These are phyloP conservation scores for Colletes latitarsis DNA, from an alignment of 1,140 invertebrate species.

Conservation along the genomic window DNA sequence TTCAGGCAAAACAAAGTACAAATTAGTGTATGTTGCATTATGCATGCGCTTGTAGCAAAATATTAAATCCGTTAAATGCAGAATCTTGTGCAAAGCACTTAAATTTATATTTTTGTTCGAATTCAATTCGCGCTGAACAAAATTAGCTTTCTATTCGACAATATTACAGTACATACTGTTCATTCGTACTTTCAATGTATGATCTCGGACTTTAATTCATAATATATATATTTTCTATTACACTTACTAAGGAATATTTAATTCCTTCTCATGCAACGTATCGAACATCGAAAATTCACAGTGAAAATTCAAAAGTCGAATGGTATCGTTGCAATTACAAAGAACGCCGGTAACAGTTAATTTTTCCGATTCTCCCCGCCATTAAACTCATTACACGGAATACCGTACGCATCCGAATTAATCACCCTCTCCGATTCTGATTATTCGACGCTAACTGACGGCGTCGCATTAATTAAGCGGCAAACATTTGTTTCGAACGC, in stretches of 20 bases:
- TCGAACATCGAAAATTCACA: too few relatives aligned
- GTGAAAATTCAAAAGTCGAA: too few relatives aligned
- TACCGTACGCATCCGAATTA: not conserved
- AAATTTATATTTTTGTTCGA: not conserved
- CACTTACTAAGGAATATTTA: too few relatives aligned
- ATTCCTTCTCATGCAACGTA: too few relatives aligned
- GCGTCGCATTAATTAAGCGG: conserved; percentile 47
- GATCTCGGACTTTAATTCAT: not conserved
- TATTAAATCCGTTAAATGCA: not conserved
- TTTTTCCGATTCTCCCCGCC: not conserved
- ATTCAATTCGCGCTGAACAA: not conserved
- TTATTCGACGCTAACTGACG: conserved; percentile 17
- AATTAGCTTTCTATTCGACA: not conserved
- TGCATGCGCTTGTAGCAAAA: not conserved
- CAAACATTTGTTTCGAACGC: conserved; percentile 43
- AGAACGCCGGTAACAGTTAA: too few relatives aligned
- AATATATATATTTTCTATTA: too few relatives aligned
- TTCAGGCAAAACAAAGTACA: not conserved
- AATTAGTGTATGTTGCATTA: not conserved
- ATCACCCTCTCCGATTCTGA: not conserved
- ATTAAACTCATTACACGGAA: not conserved
- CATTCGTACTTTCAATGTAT: too few relatives aligned
- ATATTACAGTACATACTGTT: not conserved
- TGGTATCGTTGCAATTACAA: not conserved
- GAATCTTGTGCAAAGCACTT: not conserved